A percentile compares a stretch with the other conserved stretches of the same genome.
These are phyloP conservation scores for Tyria jacobaeae DNA, from an alignment of 2,888 invertebrate genomes.

Conservation along the genomic window DNA sequence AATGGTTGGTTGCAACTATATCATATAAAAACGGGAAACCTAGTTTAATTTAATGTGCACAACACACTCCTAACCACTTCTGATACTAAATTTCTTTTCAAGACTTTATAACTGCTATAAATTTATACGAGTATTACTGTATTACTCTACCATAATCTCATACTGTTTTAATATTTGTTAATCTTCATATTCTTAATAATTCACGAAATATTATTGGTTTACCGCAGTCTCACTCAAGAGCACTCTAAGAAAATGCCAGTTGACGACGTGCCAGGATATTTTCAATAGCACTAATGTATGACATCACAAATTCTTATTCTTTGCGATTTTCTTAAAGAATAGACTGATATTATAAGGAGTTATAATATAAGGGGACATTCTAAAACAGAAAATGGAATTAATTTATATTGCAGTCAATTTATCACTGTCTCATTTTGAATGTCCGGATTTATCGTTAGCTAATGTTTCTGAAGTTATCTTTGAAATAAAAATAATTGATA, in stretches of 20 bases:
- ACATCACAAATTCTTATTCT: constrained; percentile 15
- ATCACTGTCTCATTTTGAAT: constrained; percentile 3
- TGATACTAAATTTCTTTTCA: not conserved
- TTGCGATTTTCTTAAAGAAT: constrained; percentile 11
- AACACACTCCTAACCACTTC: not conserved
- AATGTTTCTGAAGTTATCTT: not conserved
- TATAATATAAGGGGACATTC: constrained; percentile 4
- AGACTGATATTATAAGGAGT: constrained; percentile 3
- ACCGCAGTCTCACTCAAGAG: not conserved
- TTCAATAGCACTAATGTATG: constrained; percentile 21
- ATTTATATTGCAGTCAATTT: constrained; percentile 1
- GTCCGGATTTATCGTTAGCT: not conserved
- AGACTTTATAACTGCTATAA: not conserved
- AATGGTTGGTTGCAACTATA: no score
- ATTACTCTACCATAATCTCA: constrained; percentile 1
- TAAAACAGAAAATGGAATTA: constrained; percentile 5
- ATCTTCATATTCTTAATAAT: constrained; percentile 1
- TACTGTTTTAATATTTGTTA: constrained; percentile 5
- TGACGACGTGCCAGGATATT: constrained; percentile 41
- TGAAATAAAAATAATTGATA: no score
- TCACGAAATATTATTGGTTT: not conserved
- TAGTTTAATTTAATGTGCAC: no score
- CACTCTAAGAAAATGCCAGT: constrained; percentile 23
- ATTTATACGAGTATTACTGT: not conserved
- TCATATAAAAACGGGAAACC: no score